Evolutionary conservation across 2,888 invertebrate genomes (phyloP).

Genomic region (Eudasyphora cyanicolor): DNA sequence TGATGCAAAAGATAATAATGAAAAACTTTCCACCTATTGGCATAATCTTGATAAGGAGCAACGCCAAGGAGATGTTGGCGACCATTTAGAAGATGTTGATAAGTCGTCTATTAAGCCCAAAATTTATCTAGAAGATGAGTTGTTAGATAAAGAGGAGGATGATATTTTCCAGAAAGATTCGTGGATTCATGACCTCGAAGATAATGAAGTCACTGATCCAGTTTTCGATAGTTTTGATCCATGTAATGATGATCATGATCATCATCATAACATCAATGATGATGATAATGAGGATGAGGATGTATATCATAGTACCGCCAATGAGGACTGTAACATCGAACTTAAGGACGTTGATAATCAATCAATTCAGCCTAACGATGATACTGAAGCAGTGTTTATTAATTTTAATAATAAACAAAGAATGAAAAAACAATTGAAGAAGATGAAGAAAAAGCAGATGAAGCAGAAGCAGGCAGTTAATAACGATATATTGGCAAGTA

Average conservation of each 20-base stretch:
- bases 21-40: conserved; percentile 58
- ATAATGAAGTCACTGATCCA: conserved; percentile 49
- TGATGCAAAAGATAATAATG: conserved; percentile 26
- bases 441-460: conserved; percentile 43
- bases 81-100: conserved; percentile 37
- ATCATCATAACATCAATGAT: conserved; percentile 36
- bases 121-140: neutral
- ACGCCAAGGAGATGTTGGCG: conserved; percentile 50
- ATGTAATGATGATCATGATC: conserved; percentile 1
- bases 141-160: conserved; percentile 66
- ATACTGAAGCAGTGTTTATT: conserved; percentile 19
- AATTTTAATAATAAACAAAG: conserved; percentile 18
- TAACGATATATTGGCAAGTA: conserved; percentile 77
- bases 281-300: conserved; percentile 41
- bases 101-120: neutral
- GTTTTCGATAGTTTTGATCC: conserved; percentile 62
- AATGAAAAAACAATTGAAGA: neutral
- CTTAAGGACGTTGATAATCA: conserved; percentile 66
- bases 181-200: conserved; percentile 49
- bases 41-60: conserved; percentile 62
- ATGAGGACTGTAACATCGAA: conserved; percentile 29
- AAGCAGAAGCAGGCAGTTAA: conserved; percentile 45
- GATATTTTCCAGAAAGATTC: conserved; percentile 63
- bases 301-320: conserved; percentile 34
- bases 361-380: neutral